Evolutionary conservation across 1,140 invertebrate genomes (phyloP), one percentile per base, ranked within the genome.

Genomic region (Plodia interpunctella): DNA sequence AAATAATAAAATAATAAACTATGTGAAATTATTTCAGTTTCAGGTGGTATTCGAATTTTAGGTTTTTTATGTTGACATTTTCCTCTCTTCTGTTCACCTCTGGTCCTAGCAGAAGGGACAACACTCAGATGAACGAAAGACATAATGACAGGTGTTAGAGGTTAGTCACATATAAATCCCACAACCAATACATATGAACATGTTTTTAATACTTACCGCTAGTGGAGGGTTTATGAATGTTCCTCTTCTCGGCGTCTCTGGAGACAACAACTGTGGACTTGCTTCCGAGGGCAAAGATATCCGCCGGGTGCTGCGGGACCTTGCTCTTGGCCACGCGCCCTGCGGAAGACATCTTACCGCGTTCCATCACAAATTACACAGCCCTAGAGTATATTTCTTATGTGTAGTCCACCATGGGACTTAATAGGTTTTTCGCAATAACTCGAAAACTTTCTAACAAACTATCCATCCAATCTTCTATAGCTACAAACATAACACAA

Each of bases 241-340:
- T 88, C 21, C 88, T 82, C 56, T 88, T 89, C 55, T 90, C 89
- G 13, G 83, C 73, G 59, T 90, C 89, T 61, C 89, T 77, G 17
- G 87, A 85, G 18, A 90, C 82, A 4, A 80, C 84, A 3, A 88
- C 84, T 0, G 88, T 88, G 20, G 83, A 86, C 68, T 90, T 90
- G 59, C 78, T 82, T 10, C 88, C 88, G 44, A 90, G 66, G 10
- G 88, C 88, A 61, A 90, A 90, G 64, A 90, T 86, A 65, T 90
- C 89, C 55, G 88, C 84, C 10, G 89, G 88, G 63, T 90, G 87
- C 56, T 90, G 89, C 0, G 88, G 80, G 9, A 79, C 87, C 65
- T 90, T 90, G 56, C 83, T 88, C 56, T 90, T 90, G 55, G 72
- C 88, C 6, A 88, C 90, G 49, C 90, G 83, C 28, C 90, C 90